Percentiles rank a stretch among this genome's conserved stretches.
Conservation (phyloP, 2,797 vertebrate species). For the Hephaestus fuliginosus region DNA sequence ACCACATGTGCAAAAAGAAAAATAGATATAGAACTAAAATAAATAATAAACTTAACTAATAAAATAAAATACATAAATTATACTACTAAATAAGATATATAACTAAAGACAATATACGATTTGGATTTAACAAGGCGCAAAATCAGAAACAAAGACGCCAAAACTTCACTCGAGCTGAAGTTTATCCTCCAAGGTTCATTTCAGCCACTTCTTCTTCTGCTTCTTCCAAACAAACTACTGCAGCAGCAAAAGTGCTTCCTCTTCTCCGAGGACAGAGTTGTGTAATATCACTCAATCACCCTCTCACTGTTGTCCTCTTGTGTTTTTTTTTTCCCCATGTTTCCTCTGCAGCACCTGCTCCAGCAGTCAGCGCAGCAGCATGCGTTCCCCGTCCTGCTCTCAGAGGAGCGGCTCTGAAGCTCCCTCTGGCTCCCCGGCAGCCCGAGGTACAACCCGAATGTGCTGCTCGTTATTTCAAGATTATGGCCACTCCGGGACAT, state of each 20-base stretch:
- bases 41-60: too few relatives aligned
- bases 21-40: too few relatives aligned
- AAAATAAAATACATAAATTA: too few relatives aligned
- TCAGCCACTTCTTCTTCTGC: background rate
- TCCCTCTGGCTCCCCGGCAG: slow-evolving; percentile 61
- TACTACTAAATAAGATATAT: too few relatives aligned
- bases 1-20: too few relatives aligned
- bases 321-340: background rate
- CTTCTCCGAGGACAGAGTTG: background rate
- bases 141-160: background rate
- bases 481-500: background rate
- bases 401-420: slow-evolving; percentile 76
- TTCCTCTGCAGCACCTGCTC: slow-evolving; percentile 69
- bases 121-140: too few relatives aligned
- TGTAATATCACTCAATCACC: background rate
- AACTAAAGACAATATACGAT: too few relatives aligned
- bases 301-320: background rate
- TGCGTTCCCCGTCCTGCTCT: slow-evolving; percentile 73
- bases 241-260: background rate
- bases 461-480: background rate
- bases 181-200: background rate
- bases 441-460: slow-evolving; percentile 66
- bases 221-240: background rate
- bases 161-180: background rate
- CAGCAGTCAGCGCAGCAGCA: slow-evolving; percentile 74